These are phyloP conservation scores for Drosophila nigrodunni DNA, from an alignment of 1,140 invertebrate species.

Conservation along the genomic window DNA sequence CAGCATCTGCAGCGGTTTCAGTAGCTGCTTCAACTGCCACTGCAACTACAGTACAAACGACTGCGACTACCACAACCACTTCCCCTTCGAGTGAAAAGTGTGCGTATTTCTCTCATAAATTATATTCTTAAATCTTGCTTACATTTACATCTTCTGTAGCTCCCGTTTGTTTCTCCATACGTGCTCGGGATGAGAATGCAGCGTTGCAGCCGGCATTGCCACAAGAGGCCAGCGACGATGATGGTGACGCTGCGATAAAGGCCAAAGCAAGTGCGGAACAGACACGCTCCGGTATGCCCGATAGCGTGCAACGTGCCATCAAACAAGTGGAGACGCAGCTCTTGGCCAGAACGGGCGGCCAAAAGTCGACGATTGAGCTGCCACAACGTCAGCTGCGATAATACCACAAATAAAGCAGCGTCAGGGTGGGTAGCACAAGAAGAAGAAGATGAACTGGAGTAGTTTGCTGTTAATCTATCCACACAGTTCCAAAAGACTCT, in stretches of 20 bases:
- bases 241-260: constrained; percentile 85
- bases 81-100: constrained; percentile 19
- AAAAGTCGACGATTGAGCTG: constrained; percentile 29
- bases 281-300: constrained; percentile 59
- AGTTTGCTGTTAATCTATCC: no score
- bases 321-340: constrained; percentile 78
- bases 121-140: background rate
- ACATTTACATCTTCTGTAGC: constrained; percentile 76
- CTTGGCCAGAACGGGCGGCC: constrained; percentile 57
- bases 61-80: background rate
- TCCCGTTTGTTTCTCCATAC: constrained; percentile 93
- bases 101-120: background rate
- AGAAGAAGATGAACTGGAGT: no score
- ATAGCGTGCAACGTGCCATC: constrained; percentile 79
- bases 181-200: constrained; percentile 90
- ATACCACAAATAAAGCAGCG: constrained; percentile 67
- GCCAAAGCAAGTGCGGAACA: constrained; percentile 73
- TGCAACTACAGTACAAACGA: background rate
- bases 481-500: no score
- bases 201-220: constrained; percentile 89
- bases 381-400: constrained; percentile 8
- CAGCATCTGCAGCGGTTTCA: background rate
- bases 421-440: constrained; percentile 50
- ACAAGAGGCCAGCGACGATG: constrained; percentile 90
- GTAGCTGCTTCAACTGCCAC: background rate